These are phyloP conservation scores for Chironomus tepperi DNA, from an alignment of 1,140 invertebrate species.

Conservation along the genomic window DNA sequence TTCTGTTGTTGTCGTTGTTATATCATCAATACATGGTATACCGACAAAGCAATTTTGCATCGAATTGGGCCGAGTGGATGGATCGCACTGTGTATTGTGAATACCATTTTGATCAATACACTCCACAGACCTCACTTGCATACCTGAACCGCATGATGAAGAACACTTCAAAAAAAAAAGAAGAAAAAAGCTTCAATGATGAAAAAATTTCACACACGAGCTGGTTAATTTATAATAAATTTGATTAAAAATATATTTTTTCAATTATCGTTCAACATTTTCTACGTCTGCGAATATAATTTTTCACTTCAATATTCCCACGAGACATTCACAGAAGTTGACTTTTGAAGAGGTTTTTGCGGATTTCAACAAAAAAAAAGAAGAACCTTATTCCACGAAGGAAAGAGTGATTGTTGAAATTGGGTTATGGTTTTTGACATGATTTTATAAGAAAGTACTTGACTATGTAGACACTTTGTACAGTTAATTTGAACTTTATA, in stretches of 20 bases:
- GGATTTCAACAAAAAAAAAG: no score
- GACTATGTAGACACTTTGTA: no score
- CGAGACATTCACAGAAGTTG: no score
- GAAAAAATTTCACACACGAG: not conserved
- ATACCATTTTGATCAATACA: constrained; percentile 49
- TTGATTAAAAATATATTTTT: no score
- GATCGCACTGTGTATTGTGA: constrained; percentile 44
- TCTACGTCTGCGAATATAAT: not conserved
- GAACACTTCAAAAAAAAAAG: constrained; percentile 59
- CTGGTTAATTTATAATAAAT: not conserved
- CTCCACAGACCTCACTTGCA: constrained; percentile 72
- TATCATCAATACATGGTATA: constrained; percentile 46
- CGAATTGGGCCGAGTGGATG: constrained; percentile 47
- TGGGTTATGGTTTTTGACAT: no score
- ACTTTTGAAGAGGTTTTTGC: no score
- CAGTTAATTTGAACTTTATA: no score
- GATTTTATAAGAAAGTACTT: no score
- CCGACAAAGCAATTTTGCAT: constrained; percentile 57
- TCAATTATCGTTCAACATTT: no score
- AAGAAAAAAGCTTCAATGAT: not conserved
- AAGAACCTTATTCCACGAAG: no score
- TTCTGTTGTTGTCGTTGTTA: constrained; percentile 17
- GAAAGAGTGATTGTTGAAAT: no score
- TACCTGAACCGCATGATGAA: constrained; percentile 72
- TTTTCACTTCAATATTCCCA: not conserved